These are phyloP conservation scores for Crotalus viridis DNA, from an alignment of 2,113 vertebrate genomes.

Conservation along the genomic window DNA sequence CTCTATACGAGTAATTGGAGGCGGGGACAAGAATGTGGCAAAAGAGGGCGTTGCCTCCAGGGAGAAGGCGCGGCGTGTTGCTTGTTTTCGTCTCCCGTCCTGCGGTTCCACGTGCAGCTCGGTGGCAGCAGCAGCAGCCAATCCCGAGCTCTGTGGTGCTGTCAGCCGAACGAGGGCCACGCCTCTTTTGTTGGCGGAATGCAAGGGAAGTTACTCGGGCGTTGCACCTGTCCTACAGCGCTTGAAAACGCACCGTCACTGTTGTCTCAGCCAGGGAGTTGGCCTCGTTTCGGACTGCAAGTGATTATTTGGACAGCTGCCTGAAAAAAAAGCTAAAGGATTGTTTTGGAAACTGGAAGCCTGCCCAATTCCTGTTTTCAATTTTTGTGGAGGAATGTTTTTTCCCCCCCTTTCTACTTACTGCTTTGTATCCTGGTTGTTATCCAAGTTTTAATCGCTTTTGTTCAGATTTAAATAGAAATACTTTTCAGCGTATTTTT, in stretches of 20 bases:
- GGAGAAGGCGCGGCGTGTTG: background rate
- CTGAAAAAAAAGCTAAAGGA: background rate
- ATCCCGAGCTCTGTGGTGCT: background rate
- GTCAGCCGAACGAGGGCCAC: background rate
- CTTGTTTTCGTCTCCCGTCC: background rate
- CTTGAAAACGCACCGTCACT: background rate
- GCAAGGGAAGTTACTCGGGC: background rate
- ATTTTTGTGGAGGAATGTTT: background rate
- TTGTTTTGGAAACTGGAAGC: background rate
- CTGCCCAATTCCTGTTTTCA: background rate
- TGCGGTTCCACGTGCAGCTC: background rate
- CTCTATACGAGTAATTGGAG: background rate
- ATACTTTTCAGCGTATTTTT: background rate
- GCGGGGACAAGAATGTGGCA: background rate
- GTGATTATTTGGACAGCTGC: background rate
- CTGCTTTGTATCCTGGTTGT: background rate
- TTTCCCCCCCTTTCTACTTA: background rate
- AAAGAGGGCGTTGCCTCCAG: background rate
- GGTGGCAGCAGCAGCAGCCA: rapidly evolving
- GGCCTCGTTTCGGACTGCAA: background rate
- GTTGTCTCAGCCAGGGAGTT: background rate
- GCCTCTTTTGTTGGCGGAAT: background rate
- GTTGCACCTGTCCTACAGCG: background rate
- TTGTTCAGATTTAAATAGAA: background rate
- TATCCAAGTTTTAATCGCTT: background rate